Evolutionary conservation across 2,888 invertebrate genomes (phyloP), one percentile per base, ranked within the genome.

Genomic region (Strigamia crassipes): DNA sequence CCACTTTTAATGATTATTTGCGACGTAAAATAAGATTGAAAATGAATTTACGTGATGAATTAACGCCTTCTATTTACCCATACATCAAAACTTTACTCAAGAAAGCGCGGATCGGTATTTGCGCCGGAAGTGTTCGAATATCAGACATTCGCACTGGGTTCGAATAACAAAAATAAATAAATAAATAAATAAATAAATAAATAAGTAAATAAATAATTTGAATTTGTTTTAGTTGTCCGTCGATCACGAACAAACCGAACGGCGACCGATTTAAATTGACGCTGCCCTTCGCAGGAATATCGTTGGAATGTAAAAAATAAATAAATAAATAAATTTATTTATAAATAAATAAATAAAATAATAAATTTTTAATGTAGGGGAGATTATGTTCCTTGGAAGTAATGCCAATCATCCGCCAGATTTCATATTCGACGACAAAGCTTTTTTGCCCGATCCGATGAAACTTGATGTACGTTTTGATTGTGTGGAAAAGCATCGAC

Each of bases 391-490:
- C 87, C 92, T 93, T 86, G 88, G 89, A 0, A 87, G 89, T 18
- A 88, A 89, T 79, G 92, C 92, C 8, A 91, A 92, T 87, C 91
- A 92, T 85, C 92, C 93, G 6, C 93, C 94, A 0, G 94, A 94
- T 86, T 93, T 94, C 86, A 90, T 92, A 85, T 93, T 94, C 87
- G 91, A 92, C 84, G 92, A 93, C 86, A 91, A 91, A 61, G 89
- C 88, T 79, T 94, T 94, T 87, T 87, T 92, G 34, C 89, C 88
- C 81, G 91, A 91, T 86, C 89, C 23, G 10, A 51, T 18, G 18
- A 51, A 51, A 51, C 51, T 51, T 18, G 15, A 51, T 0, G 51
- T 51, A 51, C 38, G 38, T 6, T 38, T 38, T 38, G 38, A 2
- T 5, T 6, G 8, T n/a, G 8, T 38, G 38, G 6, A 10, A 38